phyloP scores from a whole-genome alignment of 2,888 invertebrate species.

The Entomobrya proxima region DNA sequence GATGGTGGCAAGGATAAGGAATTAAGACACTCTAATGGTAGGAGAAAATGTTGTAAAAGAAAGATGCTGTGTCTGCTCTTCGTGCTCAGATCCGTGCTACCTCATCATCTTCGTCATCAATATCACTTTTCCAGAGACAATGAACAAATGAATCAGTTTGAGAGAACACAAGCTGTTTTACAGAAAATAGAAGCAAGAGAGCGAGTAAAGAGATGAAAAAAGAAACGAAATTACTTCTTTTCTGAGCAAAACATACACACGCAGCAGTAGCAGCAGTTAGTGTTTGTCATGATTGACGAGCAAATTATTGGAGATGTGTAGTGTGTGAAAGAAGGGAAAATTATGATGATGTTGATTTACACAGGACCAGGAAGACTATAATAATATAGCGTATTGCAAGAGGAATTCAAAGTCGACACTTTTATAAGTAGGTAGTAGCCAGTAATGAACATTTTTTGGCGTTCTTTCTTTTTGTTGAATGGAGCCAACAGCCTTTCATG shows the following conservation, averaged over 20 bases:
- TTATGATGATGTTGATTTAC: conserved; percentile 59
- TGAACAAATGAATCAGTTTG: conserved; percentile 52
- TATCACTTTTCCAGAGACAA: conserved; percentile 58
- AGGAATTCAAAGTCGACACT: conserved; percentile 32
- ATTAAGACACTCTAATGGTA: conserved; percentile 53
- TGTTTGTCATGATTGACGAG: conserved; percentile 61
- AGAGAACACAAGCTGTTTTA: conserved; percentile 7
- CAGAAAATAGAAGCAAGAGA: neutral
- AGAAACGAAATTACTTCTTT: conserved; percentile 57
- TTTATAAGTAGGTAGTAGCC: neutral
- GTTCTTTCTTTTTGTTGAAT: no score
- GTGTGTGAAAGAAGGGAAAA: conserved; percentile 41
- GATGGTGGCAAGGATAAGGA: conserved; percentile 47
- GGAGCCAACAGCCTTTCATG: no score
- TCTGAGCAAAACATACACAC: neutral
- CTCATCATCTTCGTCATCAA: conserved; percentile 59
- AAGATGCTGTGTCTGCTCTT: conserved; percentile 47
- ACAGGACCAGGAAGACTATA: conserved; percentile 1
- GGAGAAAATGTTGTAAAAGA: neutral
- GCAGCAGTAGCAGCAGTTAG: no score
- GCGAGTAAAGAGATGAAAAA: neutral
- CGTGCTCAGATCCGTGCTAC: conserved; percentile 23
- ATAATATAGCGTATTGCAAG: neutral
- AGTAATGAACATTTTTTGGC: conserved; percentile 10
- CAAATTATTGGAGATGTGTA: conserved; percentile 55